Base-by-base conservation (phyloP, 2,797 vertebrate species). In the Scarus forsteni region DNA sequence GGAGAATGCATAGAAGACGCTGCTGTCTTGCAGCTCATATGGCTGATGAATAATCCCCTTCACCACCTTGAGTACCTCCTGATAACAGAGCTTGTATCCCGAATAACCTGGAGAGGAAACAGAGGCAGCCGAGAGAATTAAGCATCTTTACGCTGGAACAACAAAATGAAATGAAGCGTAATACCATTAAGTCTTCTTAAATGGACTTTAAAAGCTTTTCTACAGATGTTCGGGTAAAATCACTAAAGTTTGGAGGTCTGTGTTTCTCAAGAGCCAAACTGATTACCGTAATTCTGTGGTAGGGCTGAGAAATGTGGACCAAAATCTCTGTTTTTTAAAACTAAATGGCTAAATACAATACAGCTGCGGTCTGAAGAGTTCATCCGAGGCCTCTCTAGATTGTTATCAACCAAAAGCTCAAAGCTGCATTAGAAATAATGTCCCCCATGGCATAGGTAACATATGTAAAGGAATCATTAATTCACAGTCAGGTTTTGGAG, bases 1-100 rank as follows among this genome's bases (percentile, higher is more conserved):
- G 56, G 98, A 99, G 90, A 99, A 99, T 6, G 98, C 98, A 34
- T 97, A 99, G 90, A 99, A 98, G 66, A 93, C 88, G 19, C 86
- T 91, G 78, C 87, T 82, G 80, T 89, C 88, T 77, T 90, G 89
- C 9, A 98, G 89, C 80, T 97, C 95, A 8, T 93, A 85, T 0
- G 96, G 96, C 83, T 97, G 96, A 84, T 97, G 96, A 75, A 99
- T 93, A 78, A 96, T 92, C 53, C 95, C 96, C 88, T 92, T 94
- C 71, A 99, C 95, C 80, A 96, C 95, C 80, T 91, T 95, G 48
- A 94, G 90, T 73, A 98, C 95, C 91, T 99, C 97, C 36, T 93
- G 85, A 77, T 98, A 97, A 91, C 98, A 99, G 49, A 89, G 89
- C 84, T 95, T 94, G 90, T 96, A 99, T 75, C 96, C 96, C 11